phyloP scores from a whole-genome alignment of 2,888 invertebrate species.

The Stenchaetothrips biformis region DNA sequence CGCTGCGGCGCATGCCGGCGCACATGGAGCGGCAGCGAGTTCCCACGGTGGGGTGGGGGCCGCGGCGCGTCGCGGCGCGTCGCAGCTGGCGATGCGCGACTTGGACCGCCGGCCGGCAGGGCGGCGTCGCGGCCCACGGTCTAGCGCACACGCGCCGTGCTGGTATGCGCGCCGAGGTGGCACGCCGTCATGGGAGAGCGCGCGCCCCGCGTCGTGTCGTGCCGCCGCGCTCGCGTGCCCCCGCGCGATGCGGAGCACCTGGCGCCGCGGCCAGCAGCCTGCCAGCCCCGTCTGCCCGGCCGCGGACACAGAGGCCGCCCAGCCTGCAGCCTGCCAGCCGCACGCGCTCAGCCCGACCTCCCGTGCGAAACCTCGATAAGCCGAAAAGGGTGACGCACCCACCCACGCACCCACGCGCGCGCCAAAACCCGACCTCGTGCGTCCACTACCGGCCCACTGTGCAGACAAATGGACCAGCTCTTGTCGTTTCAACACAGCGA shows the following conservation, averaged over 20 bases:
- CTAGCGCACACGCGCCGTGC: not conserved
- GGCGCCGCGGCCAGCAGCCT: not conserved
- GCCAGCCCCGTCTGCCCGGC: not conserved
- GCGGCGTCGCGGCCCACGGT: not conserved
- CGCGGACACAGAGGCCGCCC: no score
- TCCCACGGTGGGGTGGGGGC: not conserved
- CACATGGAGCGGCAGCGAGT: not conserved
- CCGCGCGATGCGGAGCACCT: not conserved
- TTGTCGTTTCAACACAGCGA: no score
- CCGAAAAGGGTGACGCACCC: no score
- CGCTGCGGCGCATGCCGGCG: not conserved
- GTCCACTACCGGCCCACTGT: no score
- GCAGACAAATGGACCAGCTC: no score
- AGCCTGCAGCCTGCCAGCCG: no score
- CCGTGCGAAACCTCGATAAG: no score
- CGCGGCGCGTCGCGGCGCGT: not conserved
- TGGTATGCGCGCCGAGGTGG: not conserved
- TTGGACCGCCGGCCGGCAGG: not conserved
- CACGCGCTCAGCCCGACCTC: no score
- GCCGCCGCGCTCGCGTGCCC: not conserved
- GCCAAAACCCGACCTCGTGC: no score
- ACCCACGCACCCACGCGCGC: no score
- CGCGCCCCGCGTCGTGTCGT: not conserved
- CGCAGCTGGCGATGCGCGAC: not conserved
- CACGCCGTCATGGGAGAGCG: slow-evolving; percentile 21